Conservation (phyloP, 2,888 invertebrate genomes). For the Dolichomitus sp. region DNA sequence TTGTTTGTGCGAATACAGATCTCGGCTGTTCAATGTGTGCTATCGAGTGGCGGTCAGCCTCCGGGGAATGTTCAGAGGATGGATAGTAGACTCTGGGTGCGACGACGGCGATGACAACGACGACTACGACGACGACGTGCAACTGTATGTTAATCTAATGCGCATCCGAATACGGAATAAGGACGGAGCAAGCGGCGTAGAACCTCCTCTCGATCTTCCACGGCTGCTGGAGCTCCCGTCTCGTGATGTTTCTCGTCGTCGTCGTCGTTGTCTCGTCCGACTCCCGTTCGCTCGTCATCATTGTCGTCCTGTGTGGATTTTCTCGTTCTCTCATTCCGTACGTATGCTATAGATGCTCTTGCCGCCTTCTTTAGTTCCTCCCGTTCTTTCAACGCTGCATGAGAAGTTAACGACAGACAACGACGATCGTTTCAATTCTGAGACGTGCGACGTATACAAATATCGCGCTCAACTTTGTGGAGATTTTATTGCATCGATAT, state of each 20-base stretch:
- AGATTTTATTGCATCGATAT: background rate
- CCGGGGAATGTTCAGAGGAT: conserved; percentile 76
- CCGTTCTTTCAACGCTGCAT: conserved; percentile 74
- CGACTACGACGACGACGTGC: conserved; percentile 70
- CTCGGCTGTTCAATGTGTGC: conserved; percentile 57
- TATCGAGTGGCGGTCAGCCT: conserved; percentile 25
- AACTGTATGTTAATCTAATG: conserved; percentile 84
- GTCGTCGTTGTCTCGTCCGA: conserved; percentile 68
- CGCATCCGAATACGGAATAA: conserved; percentile 83
- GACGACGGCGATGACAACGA: conserved; percentile 51
- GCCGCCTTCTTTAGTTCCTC: conserved; percentile 33
- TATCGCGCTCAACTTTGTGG: conserved; percentile 40
- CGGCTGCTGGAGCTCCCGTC: conserved; percentile 42
- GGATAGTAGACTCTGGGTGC: conserved; percentile 73
- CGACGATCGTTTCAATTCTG: conserved; percentile 37
- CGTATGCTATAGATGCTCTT: conserved; percentile 9
- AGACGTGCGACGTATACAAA: conserved; percentile 48
- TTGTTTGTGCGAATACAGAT: conserved; percentile 61
- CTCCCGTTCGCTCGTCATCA: conserved; percentile 57
- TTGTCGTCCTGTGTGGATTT: conserved; percentile 51
- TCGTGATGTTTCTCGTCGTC: conserved; percentile 71
- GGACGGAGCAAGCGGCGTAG: conserved; percentile 75
- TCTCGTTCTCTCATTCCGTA: conserved; percentile 62
- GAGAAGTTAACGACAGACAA: conserved; percentile 72
- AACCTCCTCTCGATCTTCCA: conserved; percentile 61